These are phyloP conservation scores for Dolichopus griseipennis DNA, from an alignment of 2,888 invertebrate species.

Conservation along the genomic window DNA sequence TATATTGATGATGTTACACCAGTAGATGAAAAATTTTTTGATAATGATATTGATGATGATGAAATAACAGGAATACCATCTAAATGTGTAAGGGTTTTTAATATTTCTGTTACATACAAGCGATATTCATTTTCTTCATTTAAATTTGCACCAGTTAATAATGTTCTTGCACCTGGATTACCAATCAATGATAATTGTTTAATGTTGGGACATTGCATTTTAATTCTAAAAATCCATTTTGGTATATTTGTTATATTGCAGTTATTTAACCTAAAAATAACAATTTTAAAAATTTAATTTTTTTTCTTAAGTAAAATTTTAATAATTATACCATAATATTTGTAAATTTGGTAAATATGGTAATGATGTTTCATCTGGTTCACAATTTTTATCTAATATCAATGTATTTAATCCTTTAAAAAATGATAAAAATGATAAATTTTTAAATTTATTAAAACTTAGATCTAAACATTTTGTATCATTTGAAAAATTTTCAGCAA, in stretches of 20 bases:
- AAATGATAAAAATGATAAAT: slow-evolving; percentile 61
- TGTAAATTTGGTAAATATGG: slow-evolving; percentile 64
- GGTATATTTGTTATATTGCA: slow-evolving; percentile 56
- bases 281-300: background rate
- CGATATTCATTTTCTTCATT: slow-evolving; percentile 26
- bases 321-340: slow-evolving; percentile 60
- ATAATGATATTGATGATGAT: background rate
- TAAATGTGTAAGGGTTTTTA: slow-evolving; percentile 33
- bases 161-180: slow-evolving; percentile 65
- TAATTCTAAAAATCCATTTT: slow-evolving; percentile 63
- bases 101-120: slow-evolving; percentile 31
- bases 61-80: slow-evolving; percentile 29
- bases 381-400: slow-evolving; percentile 71
- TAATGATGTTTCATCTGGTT: slow-evolving; percentile 59
- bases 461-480: slow-evolving; percentile 59
- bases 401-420: slow-evolving; percentile 66
- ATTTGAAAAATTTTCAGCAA: slow-evolving; percentile 54
- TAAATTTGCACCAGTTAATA: slow-evolving; percentile 44
- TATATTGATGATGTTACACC: background rate
- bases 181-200: slow-evolving; percentile 69
- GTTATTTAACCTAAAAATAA: slow-evolving; percentile 51
- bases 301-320: background rate
- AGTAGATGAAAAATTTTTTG: too few species aligned
- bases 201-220: slow-evolving; percentile 62
- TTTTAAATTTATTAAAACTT: slow-evolving; percentile 66